These are phyloP conservation scores for Neuroterus valhalla DNA, from an alignment of 1,140 invertebrate species.

Conservation along the genomic window DNA sequence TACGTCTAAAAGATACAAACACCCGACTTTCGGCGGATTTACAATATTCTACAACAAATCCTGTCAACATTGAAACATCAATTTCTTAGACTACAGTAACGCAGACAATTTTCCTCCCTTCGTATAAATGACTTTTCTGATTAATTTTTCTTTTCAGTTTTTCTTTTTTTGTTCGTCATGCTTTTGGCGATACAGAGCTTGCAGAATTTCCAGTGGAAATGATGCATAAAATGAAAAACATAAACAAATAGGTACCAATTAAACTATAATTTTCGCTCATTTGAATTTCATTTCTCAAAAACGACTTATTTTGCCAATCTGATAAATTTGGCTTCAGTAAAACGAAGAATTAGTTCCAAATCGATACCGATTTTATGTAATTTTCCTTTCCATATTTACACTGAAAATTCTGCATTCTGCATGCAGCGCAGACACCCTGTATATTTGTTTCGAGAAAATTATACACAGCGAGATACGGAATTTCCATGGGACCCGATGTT, in stretches of 20 bases:
- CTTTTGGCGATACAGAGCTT: background rate
- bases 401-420: background rate
- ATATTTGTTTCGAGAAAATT: background rate
- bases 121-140: background rate
- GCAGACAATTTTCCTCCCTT: constrained; percentile 32
- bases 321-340: too few species aligned
- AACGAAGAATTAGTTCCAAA: too few species aligned
- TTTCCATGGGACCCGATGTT: background rate
- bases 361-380: too few species aligned
- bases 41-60: constrained; percentile 42
- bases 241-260: background rate
- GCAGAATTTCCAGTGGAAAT: too few species aligned
- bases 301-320: too few species aligned
- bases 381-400: background rate
- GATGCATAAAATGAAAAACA: too few species aligned
- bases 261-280: background rate
- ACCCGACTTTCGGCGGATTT: constrained; percentile 42
- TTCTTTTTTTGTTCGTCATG: constrained; percentile 20
- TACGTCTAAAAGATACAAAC: constrained; percentile 42
- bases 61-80: constrained; percentile 47
- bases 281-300: too few species aligned
- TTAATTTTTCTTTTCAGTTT: background rate
- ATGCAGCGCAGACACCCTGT: background rate
- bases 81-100: constrained; percentile 42
- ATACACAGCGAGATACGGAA: background rate